A percentile compares a stretch with the other conserved stretches of the same genome.
Conservation (phyloP, 2,888 invertebrate species). For the Drosophila yooni region DNA sequence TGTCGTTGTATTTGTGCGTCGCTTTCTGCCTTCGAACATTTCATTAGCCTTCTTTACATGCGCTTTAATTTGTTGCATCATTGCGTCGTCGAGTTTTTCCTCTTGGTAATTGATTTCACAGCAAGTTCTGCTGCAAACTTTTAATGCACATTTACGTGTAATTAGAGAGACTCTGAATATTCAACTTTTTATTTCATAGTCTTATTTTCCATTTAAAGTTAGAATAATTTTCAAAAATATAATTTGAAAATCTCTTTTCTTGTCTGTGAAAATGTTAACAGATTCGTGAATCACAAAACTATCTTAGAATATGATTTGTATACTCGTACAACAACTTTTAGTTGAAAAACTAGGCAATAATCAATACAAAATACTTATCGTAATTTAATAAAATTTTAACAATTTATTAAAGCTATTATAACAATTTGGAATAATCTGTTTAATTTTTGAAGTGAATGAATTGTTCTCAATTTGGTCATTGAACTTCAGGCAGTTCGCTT, state of each 20-base stretch:
- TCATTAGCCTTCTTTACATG: conserved; percentile 66
- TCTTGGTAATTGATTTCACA: conserved; percentile 64
- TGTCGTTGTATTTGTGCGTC: not conserved
- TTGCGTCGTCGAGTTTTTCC: conserved; percentile 58
- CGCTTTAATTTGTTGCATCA: conserved; percentile 75
- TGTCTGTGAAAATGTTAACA: not conserved
- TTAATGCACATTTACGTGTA: conserved; percentile 63
- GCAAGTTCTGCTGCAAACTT: conserved; percentile 53
- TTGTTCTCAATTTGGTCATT: not conserved
- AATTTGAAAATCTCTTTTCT: not conserved
- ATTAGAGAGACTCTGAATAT: conserved; percentile 42
- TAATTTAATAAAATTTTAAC: not conserved
- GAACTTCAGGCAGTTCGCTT: not conserved
- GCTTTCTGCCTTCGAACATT: conserved; percentile 44
- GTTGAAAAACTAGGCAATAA: not conserved
- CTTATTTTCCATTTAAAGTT: not conserved
- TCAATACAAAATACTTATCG: not conserved
- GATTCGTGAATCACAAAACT: not conserved
- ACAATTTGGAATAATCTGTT: not conserved
- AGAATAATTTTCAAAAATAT: not conserved
- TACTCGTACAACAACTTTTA: not conserved
- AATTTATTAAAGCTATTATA: not conserved
- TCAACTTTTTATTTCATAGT: not conserved
- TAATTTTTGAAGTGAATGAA: not conserved
- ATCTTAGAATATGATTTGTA: not conserved